Percentiles rank a stretch among this genome's conserved stretches.
These are phyloP conservation scores for Raphicerus campestris DNA, from an alignment of 2,113 vertebrate genomes.

Conservation along the genomic window DNA sequence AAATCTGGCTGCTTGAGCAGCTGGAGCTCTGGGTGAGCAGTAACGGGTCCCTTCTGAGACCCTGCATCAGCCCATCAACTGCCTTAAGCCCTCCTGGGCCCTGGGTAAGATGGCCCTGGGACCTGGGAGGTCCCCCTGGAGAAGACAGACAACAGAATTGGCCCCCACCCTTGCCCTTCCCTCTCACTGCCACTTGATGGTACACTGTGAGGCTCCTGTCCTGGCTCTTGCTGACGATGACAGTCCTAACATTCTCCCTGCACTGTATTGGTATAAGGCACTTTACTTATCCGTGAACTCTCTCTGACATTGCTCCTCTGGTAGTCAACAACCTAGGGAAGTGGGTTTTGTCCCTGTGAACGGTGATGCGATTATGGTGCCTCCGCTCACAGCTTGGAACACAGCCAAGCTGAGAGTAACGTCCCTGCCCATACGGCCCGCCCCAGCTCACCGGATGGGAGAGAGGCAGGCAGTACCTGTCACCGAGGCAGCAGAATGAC, in stretches of 20 bases:
- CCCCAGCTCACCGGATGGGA: not conserved
- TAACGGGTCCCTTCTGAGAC: not conserved
- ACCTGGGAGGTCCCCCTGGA: not conserved
- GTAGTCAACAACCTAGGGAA: not conserved
- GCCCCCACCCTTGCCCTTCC: too few species aligned
- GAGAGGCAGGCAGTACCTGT: not conserved
- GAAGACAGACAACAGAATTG: not conserved
- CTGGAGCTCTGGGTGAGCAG: not conserved
- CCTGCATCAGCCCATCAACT: not conserved
- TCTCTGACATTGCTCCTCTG: not conserved
- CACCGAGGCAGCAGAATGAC: not conserved
- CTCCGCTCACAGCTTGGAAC: not conserved
- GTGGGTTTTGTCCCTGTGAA: not conserved
- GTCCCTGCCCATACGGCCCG: not conserved
- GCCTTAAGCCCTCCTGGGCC: not conserved
- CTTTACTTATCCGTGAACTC: not conserved
- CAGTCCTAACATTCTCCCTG: too few species aligned
- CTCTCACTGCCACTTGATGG: not conserved
- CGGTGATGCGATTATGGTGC: not conserved
- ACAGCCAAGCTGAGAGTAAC: not conserved
- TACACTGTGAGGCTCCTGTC: not conserved
- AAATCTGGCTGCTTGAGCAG: not conserved
- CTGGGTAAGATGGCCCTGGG: too few species aligned
- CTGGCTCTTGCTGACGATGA: not conserved
- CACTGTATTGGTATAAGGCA: not conserved